Evolutionary conservation across 1,140 invertebrate species (phyloP), one percentile per base, ranked within the genome.

Genomic region (Pseudomyrmex gracilis): DNA sequence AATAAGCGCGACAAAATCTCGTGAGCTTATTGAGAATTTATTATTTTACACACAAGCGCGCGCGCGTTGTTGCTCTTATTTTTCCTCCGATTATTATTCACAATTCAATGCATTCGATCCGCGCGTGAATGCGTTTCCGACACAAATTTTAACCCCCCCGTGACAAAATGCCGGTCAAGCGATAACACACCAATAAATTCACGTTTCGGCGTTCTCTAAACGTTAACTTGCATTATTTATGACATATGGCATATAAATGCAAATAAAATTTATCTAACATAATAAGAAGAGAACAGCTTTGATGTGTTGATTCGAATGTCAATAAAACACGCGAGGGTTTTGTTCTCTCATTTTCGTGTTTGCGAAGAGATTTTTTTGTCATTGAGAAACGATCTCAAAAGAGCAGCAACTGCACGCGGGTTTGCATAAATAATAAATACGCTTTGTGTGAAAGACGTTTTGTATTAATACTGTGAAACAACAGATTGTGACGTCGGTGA

Each of bases 171-270:
- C 58, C 57, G 73, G 9, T 51, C 34, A 68, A 78, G 15, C 74
- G 64, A 78, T 78, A 78, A 78, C 64, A 78, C 64, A 53, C 49
- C 64, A 34, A 78, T 78, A 78, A 68, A 78, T 70, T 58, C 53
- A 24, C 47, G 43, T 47, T 57, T 45, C 22, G 66, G 10, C 24
- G 66, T 55, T 68, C 68, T 68, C 66, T 47, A 58, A 58, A 58
- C 51, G 15, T 20, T 20, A 53, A 58, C 70, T 78, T 34, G 34
- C 34, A 57, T 57, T 70, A 78, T 47, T 64, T 51, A 61, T 13
- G 57, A 64, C 34, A 34, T 20, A 34, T 20, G 34, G 34, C 15
- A 15, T 24, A n/a, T 22, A 68, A 57, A 55, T 7, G n/a, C 43
- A 5, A 58, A 78, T 78, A 47, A 70, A 70, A 70, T 34, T 34